A percentile compares a stretch with the other conserved stretches of the same genome.
phyloP scores from a whole-genome alignment of 2,113 vertebrate genomes.

The Spea multiplicata region DNA sequence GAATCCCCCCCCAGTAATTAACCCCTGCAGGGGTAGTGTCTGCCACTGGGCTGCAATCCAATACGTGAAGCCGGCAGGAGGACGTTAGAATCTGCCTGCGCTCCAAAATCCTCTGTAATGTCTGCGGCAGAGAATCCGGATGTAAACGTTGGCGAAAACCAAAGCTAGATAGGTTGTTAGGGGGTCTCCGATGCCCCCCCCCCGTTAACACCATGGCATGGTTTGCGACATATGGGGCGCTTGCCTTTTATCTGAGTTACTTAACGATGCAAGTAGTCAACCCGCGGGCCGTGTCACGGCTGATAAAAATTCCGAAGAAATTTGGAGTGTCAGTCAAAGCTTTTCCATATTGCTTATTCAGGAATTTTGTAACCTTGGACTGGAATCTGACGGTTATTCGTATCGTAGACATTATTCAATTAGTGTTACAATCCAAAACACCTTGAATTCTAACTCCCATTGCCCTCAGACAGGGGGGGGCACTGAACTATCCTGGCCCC shows the following conservation, averaged over 20 bases:
- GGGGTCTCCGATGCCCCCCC: no score
- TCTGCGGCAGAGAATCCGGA: neutral
- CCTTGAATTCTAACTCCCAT: neutral
- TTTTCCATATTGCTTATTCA: neutral
- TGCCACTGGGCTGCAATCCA: neutral
- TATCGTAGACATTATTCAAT: no score
- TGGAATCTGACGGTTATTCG: neutral
- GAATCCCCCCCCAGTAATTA: constrained; percentile 12
- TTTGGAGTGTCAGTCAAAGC: neutral
- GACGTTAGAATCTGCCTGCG: neutral
- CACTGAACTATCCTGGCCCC: no score
- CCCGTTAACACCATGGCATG: no score
- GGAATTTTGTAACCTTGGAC: neutral
- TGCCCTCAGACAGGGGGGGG: neutral
- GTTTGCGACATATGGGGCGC: no score
- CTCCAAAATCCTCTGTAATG: neutral
- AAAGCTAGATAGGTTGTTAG: neutral
- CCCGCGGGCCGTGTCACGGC: neutral
- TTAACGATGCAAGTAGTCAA: no score
- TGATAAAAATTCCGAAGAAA: neutral
- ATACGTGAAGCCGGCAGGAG: neutral
- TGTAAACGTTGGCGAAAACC: neutral
- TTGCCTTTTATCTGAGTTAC: no score
- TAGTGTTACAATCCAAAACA: no score
- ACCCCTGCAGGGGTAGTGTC: constrained; percentile 5